Conservation (phyloP, 2,113 vertebrate genomes). For the Psammodynastes pulverulentus region DNA sequence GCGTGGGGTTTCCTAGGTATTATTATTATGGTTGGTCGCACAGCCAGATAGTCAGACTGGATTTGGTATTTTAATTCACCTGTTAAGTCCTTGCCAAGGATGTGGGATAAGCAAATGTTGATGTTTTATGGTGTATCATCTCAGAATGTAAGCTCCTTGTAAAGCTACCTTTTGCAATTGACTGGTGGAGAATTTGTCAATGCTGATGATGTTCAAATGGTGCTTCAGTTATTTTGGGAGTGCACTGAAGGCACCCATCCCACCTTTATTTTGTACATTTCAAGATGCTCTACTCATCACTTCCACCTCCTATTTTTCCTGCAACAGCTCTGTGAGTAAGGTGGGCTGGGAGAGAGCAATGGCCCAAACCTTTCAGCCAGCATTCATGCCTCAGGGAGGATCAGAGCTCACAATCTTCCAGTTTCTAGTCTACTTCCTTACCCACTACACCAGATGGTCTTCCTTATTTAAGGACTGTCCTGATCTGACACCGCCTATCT, state of each 20-base stretch:
- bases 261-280: neutral
- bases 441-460: neutral
- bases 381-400: neutral
- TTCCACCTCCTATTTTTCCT: neutral
- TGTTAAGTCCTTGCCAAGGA: neutral
- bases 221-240: neutral
- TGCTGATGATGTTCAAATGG: neutral
- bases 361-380: neutral
- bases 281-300: neutral
- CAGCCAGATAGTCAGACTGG: neutral
- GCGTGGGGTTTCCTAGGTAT: neutral
- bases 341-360: neutral
- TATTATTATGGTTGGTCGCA: neutral
- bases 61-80: neutral
- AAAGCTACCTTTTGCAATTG: neutral
- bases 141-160: neutral
- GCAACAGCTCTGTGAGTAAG: neutral
- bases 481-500: neutral
- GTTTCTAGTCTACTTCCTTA: neutral
- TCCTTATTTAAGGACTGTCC: neutral
- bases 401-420: neutral
- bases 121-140: neutral
- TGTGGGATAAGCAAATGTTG: neutral
- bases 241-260: neutral
- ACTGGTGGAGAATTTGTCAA: neutral